A percentile compares a stretch with the other conserved stretches of the same genome.
Evolutionary conservation across 1,140 invertebrate genomes (phyloP).

Genomic region (Limonius californicus): DNA sequence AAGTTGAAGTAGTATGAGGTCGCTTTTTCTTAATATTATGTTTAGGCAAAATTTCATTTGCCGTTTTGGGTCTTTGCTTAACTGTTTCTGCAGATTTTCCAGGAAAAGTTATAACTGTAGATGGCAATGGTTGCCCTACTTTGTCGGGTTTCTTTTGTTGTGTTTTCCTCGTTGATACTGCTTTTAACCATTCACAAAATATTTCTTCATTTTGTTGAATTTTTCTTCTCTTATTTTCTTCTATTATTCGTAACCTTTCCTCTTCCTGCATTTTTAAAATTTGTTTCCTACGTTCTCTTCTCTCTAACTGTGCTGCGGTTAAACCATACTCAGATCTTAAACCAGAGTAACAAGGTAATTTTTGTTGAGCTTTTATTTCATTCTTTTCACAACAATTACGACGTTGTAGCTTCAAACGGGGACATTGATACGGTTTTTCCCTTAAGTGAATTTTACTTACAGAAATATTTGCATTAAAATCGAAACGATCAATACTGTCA

Average conservation of each 20-base stretch:
- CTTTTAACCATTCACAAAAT: slow-evolving; percentile 43
- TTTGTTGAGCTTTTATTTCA: slow-evolving; percentile 27
- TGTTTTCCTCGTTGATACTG: slow-evolving; percentile 35
- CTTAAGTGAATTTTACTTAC: slow-evolving; percentile 37
- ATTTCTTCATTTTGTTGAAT: slow-evolving; percentile 44
- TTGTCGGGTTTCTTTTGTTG: slow-evolving; percentile 16
- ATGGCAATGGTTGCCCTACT: slow-evolving; percentile 9
- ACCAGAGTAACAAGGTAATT: slow-evolving; percentile 42
- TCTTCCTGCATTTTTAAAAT: slow-evolving; percentile 33
- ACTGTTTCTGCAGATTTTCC: slow-evolving; percentile 19
- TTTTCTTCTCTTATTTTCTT: slow-evolving; percentile 37
- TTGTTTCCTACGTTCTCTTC: slow-evolving; percentile 30
- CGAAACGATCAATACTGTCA: slow-evolving; percentile 39
- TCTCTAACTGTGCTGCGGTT: slow-evolving; percentile 35
- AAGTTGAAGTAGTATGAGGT: slow-evolving; percentile 27
- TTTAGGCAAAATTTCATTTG: slow-evolving; percentile 7
- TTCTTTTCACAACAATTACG: slow-evolving; percentile 42
- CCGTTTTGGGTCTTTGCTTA: slow-evolving; percentile 36
- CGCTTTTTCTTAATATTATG: slow-evolving; percentile 17
- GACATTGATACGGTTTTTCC: slow-evolving; percentile 36
- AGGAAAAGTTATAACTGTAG: slow-evolving; percentile 22
- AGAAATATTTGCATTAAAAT: slow-evolving; percentile 29
- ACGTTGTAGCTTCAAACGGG: slow-evolving; percentile 38
- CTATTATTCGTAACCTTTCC: slow-evolving; percentile 34
- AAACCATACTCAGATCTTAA: slow-evolving; percentile 44